Evolutionary conservation across 2,888 invertebrate species (phyloP).

Genomic region (Calameuta idolon): DNA sequence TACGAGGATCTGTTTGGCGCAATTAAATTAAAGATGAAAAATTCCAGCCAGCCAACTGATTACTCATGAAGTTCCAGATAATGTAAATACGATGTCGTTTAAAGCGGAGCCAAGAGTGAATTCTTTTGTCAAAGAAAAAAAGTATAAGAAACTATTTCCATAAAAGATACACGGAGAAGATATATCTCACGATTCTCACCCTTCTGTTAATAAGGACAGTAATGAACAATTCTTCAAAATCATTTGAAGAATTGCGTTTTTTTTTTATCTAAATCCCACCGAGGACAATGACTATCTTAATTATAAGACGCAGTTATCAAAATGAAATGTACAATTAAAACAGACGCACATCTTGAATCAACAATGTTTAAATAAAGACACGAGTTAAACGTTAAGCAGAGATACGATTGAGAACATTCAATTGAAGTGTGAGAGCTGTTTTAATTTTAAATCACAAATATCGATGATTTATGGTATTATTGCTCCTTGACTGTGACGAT

Average conservation of each 20-base stretch:
- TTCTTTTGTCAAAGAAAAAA: no score
- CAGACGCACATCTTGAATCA: background rate
- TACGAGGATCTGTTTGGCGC: background rate
- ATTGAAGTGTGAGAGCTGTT: background rate
- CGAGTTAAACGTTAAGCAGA: background rate
- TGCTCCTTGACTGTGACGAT: background rate
- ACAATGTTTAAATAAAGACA: background rate
- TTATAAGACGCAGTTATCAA: background rate
- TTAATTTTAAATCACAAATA: background rate
- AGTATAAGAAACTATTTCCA: no score
- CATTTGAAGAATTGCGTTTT: background rate
- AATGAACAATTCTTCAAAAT: background rate
- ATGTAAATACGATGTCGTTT: background rate
- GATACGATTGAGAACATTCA: background rate
- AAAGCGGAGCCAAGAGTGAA: no score
- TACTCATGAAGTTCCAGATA: background rate
- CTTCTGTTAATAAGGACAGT: no score
- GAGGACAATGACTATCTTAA: background rate
- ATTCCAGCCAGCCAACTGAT: background rate
- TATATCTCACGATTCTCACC: no score
- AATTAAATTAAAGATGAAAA: background rate
- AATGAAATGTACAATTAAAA: background rate
- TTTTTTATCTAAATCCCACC: background rate
- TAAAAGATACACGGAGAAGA: no score
- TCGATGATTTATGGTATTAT: background rate